Conservation (phyloP, 92 coral and sea anemone species). For the Meandrina meandrites region DNA sequence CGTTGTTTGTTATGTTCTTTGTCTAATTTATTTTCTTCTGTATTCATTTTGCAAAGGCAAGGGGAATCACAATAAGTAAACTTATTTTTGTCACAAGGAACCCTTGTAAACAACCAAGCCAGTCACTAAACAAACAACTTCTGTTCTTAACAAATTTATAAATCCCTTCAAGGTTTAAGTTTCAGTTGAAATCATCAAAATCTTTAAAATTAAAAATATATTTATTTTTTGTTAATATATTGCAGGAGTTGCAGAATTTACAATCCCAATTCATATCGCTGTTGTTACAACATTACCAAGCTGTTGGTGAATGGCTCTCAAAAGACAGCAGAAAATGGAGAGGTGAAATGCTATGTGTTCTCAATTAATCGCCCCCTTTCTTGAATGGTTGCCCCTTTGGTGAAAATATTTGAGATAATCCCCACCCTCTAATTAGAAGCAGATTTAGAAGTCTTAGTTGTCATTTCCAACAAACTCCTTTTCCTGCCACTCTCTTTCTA, state of each 20-base stretch:
- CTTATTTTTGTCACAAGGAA: background rate
- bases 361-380: no score
- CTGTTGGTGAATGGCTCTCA: conserved; percentile 54
- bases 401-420: no score
- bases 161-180: no score
- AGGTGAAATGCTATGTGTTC: conserved; percentile 44
- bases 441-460: no score
- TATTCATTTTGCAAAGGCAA: background rate
- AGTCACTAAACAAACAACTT: no score
- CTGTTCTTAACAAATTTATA: no score
- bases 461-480: background rate
- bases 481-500: background rate
- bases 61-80: background rate
- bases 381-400: no score
- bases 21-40: no score
- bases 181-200: no score
- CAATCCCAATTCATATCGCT: conserved; percentile 74
- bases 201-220: no score
- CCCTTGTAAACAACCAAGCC: background rate
- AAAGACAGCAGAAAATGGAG: conserved; percentile 62
- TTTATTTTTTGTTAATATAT: background rate
- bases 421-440: no score
- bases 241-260: conserved; percentile 94
- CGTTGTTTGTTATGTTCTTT: no score
- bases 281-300: conserved; percentile 88